Evolutionary conservation across 2,888 invertebrate species (phyloP).

Genomic region (Apodemia zela): DNA sequence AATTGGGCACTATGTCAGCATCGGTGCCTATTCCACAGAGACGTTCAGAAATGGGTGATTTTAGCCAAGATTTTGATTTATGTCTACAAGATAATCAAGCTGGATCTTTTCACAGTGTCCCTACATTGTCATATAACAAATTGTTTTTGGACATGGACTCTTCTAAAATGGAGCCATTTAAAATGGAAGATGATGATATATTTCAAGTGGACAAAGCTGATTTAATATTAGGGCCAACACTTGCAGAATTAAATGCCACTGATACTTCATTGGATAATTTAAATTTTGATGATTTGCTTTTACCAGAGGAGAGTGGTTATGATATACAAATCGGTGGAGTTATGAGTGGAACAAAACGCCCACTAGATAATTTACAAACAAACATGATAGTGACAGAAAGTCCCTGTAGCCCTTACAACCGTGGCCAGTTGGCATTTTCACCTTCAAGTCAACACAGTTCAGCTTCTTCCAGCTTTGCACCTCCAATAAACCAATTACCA

Average conservation of each 20-base stretch:
- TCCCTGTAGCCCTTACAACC: slow-evolving; percentile 76
- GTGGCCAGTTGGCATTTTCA: slow-evolving; percentile 79
- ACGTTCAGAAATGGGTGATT: slow-evolving; percentile 70
- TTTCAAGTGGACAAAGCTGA: slow-evolving; percentile 93
- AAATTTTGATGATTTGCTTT: slow-evolving; percentile 90
- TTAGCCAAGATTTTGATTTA: slow-evolving; percentile 77
- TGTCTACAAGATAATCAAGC: slow-evolving; percentile 73
- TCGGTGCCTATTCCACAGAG: slow-evolving; percentile 84
- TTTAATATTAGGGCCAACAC: slow-evolving; percentile 89
- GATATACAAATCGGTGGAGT: slow-evolving; percentile 73
- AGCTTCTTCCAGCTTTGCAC: slow-evolving; percentile 69
- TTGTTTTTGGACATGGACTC: slow-evolving; percentile 64
- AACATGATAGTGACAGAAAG: slow-evolving; percentile 53
- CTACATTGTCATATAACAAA: slow-evolving; percentile 61
- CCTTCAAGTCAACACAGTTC: slow-evolving; percentile 85
- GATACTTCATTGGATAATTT: slow-evolving; percentile 90
- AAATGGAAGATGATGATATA: slow-evolving; percentile 93
- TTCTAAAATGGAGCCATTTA: slow-evolving; percentile 82
- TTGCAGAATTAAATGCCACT: slow-evolving; percentile 92
- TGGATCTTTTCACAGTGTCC: slow-evolving; percentile 63
- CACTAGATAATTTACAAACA: slow-evolving; percentile 43
- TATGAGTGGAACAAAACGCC: slow-evolving; percentile 63
- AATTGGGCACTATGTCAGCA: slow-evolving; percentile 72
- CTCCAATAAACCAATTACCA: slow-evolving; percentile 72
- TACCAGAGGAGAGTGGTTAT: slow-evolving; percentile 85